A percentile compares a stretch with the other conserved stretches of the same genome.
phyloP scores from a whole-genome alignment of 2,888 invertebrate genomes.

The Eutolmus rufibarbis region DNA sequence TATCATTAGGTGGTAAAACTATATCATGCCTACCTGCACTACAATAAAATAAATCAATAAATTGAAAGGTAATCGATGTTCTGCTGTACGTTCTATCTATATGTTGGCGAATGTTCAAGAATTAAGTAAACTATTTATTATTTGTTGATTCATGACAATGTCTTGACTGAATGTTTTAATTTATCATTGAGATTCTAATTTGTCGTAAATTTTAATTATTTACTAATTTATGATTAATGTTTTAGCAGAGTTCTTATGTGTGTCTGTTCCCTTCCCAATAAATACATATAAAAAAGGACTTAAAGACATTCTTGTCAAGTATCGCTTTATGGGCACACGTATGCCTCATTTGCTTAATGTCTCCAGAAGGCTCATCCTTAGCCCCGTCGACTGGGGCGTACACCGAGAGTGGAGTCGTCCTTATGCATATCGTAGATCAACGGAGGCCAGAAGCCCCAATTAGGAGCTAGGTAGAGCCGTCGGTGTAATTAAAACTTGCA shows the following conservation, averaged over 20 bases:
- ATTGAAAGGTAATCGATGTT: no score
- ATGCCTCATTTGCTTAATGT: not conserved
- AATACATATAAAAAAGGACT: not conserved
- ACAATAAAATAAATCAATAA: no score
- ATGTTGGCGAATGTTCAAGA: no score
- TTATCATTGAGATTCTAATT: no score
- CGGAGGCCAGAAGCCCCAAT: not conserved
- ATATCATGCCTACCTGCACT: no score
- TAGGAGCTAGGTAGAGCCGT: not conserved
- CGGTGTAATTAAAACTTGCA: constrained; percentile 7
- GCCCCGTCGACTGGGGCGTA: not conserved
- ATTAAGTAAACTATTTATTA: no score
- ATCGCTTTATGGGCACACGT: not conserved
- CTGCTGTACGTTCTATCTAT: no score
- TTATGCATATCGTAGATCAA: not conserved
- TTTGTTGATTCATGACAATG: no score
- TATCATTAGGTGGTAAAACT: no score
- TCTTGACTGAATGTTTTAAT: no score
- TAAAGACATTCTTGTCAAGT: not conserved
- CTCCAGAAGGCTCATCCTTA: not conserved
- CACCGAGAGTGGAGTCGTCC: not conserved
- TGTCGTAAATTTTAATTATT: no score
- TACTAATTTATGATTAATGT: not conserved
- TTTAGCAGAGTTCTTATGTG: not conserved
- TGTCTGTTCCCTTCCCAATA: not conserved